Percentiles rank a stretch among this genome's conserved stretches.
phyloP scores from a whole-genome alignment of 2,113 vertebrate species.

The Coturnix japonica region DNA sequence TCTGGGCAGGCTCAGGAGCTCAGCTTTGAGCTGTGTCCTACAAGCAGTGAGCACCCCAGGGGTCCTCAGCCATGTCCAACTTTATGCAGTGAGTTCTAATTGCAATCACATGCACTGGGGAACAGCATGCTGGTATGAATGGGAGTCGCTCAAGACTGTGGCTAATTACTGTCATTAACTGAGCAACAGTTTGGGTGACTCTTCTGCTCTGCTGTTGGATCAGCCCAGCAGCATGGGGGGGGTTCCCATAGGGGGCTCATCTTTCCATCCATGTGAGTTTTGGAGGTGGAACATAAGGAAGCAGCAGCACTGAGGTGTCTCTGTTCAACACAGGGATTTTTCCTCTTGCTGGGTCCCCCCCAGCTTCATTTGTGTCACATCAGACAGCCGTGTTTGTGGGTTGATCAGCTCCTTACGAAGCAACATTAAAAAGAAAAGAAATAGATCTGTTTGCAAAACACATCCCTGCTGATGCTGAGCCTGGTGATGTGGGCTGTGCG shows the following conservation, averaged over 20 bases:
- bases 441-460: conserved; percentile 49
- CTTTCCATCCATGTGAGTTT: background rate
- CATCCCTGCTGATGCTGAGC: background rate
- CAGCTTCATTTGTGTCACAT: background rate
- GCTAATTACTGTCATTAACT: conserved; percentile 45
- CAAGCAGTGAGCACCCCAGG: background rate
- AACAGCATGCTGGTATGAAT: background rate
- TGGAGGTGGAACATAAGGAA: background rate
- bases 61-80: background rate
- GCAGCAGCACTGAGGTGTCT: fast-evolving
- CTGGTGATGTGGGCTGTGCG: conserved; percentile 47
- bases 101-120: background rate
- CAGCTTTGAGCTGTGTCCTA: background rate
- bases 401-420: background rate
- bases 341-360: background rate
- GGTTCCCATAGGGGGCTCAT: background rate
- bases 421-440: background rate
- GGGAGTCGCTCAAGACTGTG: background rate
- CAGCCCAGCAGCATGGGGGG: fast-evolving
- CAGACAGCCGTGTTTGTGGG: background rate
- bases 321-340: background rate
- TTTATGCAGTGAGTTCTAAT: background rate
- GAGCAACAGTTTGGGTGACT: conserved; percentile 1
- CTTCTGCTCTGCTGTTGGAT: background rate
- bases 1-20: background rate